Evolutionary conservation across 2,113 vertebrate genomes (phyloP).

Genomic region (Ranitomeya variabilis): DNA sequence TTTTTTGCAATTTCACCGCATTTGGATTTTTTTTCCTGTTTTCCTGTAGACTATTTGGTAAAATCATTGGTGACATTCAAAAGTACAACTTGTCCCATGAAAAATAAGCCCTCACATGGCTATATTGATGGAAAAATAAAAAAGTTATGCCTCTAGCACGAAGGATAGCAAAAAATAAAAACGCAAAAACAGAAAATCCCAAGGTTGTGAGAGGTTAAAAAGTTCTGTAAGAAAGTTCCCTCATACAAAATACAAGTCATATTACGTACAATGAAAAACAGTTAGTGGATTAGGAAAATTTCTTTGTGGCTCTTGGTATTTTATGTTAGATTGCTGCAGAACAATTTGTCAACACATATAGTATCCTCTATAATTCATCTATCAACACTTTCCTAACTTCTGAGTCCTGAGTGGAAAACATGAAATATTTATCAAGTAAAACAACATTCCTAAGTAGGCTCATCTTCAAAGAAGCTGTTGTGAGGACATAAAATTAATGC

Average conservation of each 20-base stretch:
- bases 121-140: too few relatives aligned
- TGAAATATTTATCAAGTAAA: constrained; percentile 7
- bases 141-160: too few relatives aligned
- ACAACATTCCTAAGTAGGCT: background rate
- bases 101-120: too few relatives aligned
- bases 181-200: too few relatives aligned
- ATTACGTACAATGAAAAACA: background rate
- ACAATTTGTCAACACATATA: background rate
- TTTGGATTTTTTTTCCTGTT: too few relatives aligned
- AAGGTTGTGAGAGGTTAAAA: too few relatives aligned
- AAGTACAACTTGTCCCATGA: too few relatives aligned
- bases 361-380: background rate
- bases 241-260: background rate
- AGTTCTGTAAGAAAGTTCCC: too few relatives aligned
- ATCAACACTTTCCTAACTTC: background rate
- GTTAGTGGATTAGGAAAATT: background rate
- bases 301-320: background rate
- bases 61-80: too few relatives aligned
- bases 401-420: background rate
- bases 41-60: too few relatives aligned
- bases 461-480: constrained; percentile 11
- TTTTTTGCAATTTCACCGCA: too few relatives aligned
- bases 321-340: background rate
- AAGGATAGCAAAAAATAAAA: too few relatives aligned
- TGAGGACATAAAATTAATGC: background rate